Evolutionary conservation across 2,888 invertebrate species (phyloP).

Genomic region (Phaedon cochleariae): DNA sequence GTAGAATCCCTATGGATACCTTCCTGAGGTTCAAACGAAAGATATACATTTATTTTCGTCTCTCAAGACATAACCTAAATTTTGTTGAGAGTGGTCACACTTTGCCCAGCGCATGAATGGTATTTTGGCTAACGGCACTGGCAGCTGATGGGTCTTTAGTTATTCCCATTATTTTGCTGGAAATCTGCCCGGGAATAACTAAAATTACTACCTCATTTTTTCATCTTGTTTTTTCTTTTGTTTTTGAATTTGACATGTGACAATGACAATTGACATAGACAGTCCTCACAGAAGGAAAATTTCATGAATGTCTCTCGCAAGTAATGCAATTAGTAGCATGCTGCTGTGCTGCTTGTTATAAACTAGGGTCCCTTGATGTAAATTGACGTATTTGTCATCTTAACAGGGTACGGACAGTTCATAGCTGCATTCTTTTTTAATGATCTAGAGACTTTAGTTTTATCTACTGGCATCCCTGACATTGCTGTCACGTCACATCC

Average conservation of each 20-base stretch:
- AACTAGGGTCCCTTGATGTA: no score
- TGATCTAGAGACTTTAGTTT: no score
- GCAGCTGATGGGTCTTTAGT: neutral
- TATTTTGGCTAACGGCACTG: slow-evolving; percentile 14
- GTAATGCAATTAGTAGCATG: no score
- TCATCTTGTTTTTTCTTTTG: slow-evolving; percentile 9
- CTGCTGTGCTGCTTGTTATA: no score
- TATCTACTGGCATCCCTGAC: no score
- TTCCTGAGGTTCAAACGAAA: slow-evolving; percentile 53
- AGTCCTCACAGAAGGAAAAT: no score
- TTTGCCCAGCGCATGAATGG: neutral
- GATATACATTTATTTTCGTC: slow-evolving; percentile 50
- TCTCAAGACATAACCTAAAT: slow-evolving; percentile 47
- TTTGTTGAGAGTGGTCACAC: slow-evolving; percentile 6
- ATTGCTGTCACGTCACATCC: no score
- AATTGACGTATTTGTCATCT: no score
- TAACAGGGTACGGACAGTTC: no score
- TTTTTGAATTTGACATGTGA: slow-evolving; percentile 10
- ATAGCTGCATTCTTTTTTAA: no score
- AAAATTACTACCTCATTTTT: slow-evolving; percentile 25
- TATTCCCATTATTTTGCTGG: slow-evolving; percentile 24
- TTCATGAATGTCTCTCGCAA: no score
- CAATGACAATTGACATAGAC: no score
- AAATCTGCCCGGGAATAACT: slow-evolving; percentile 13
- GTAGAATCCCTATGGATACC: slow-evolving; percentile 57